Evolutionary conservation across 2,113 vertebrate genomes (phyloP), one percentile per base, ranked within the genome.

Genomic region (Sphyrna mokarran): DNA sequence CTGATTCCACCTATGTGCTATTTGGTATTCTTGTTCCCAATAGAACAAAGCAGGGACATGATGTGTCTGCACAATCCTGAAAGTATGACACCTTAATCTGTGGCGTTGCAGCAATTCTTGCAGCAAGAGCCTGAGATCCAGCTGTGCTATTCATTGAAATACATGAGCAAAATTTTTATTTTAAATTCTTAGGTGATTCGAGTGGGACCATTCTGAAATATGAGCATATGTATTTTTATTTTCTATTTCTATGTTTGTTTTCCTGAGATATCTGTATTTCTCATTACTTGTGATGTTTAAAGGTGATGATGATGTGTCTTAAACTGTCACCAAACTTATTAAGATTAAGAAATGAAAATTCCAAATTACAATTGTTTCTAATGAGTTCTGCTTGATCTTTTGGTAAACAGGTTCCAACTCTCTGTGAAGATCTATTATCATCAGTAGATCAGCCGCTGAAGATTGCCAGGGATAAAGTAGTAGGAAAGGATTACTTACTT

Each of bases 361-460:
- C 96, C 93, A 83, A 93, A 89, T 96, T 95, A 68, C 66, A 22
- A 66, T 93, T 43, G 80, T 37, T 10, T 80, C 10, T 3, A 37
- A 69, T 23, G 11, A 95, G 69, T 43, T 4, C 68, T 58, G 20
- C 76, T 33, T 95, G 80, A 3, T 76, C 5, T 69, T 69, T 68
- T 80, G 14, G 87, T 7, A 29, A 58, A 89, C 96, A 99, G 99
- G 99, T 99, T 66, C 99, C 99, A 68, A 98, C 97, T 97, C 98
- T 99, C 95, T 99, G 99, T 96, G 99, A 99, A 98, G 99, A 99
- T 97, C 98, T 99, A 96, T 98, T 99, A 96, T 99, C 99, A 95
- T 99, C 99, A 70, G 99, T 99, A 96, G 99, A 99, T 98, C 99
- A 99, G 97, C 99, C 99, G 0, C 97, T 99, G 97, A 99, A 99